A percentile compares a stretch with the other conserved stretches of the same genome.
phyloP scores from a whole-genome alignment of 2,888 invertebrate species.

The Leucophenga maculata region DNA sequence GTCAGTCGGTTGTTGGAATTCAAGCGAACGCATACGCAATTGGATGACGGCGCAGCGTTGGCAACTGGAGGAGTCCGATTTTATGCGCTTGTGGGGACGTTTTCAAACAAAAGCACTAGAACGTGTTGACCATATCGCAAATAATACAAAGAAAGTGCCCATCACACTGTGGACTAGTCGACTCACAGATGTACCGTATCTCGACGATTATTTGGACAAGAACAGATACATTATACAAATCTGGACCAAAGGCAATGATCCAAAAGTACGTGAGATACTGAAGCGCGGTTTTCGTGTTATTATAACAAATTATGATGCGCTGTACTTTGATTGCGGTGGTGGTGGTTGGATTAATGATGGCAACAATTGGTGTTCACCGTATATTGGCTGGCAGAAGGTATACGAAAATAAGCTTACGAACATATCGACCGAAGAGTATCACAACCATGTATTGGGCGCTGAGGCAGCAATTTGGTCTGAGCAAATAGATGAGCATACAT shows the following conservation, averaged over 20 bases:
- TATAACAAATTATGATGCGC: slow-evolving; percentile 88
- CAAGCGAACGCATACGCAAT: slow-evolving; percentile 77
- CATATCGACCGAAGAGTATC: slow-evolving; percentile 68
- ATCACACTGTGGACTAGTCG: slow-evolving; percentile 87
- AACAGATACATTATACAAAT: slow-evolving; percentile 85
- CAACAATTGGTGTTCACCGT: slow-evolving; percentile 93
- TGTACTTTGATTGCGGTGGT: slow-evolving; percentile 90
- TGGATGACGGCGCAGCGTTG: slow-evolving; percentile 80
- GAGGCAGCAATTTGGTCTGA: slow-evolving; percentile 92
- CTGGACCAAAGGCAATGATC: slow-evolving; percentile 82
- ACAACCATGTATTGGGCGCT: slow-evolving; percentile 77
- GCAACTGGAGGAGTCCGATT: slow-evolving; percentile 76
- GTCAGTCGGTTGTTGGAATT: slow-evolving; percentile 82
- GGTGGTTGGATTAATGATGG: slow-evolving; percentile 85
- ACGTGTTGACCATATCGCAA: slow-evolving; percentile 55
- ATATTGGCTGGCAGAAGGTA: slow-evolving; percentile 90
- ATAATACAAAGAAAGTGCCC: slow-evolving; percentile 74
- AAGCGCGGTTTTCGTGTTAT: slow-evolving; percentile 83
- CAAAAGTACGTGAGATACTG: slow-evolving; percentile 78
- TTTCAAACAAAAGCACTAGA: slow-evolving; percentile 77
- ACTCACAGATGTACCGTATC: slow-evolving; percentile 78
- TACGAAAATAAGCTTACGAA: slow-evolving; percentile 82
- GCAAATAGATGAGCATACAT: slow-evolving; percentile 80
- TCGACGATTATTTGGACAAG: slow-evolving; percentile 80
- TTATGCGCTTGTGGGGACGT: slow-evolving; percentile 81